A percentile compares a stretch with the other conserved stretches of the same genome.
Evolutionary conservation across 1,140 invertebrate species (phyloP).

Genomic region (Zophobas atratus): DNA sequence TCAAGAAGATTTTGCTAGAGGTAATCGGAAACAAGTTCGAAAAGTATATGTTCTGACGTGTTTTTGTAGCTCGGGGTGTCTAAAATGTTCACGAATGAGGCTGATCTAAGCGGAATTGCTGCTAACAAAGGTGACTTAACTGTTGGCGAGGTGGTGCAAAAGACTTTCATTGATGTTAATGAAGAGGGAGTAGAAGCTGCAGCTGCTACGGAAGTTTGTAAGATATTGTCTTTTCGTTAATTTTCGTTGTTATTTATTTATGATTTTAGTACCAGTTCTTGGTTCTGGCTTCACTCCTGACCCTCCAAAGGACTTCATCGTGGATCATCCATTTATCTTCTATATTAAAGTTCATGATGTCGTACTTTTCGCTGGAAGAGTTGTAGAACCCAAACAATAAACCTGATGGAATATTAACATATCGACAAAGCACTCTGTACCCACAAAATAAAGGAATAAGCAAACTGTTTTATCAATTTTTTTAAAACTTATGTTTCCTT

Average conservation of each 20-base stretch:
- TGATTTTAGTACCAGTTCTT: background rate
- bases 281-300: background rate
- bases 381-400: no score
- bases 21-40: slow-evolving; percentile 55
- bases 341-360: background rate
- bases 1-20: slow-evolving; percentile 63
- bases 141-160: slow-evolving; percentile 70
- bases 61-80: slow-evolving; percentile 69
- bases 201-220: slow-evolving; percentile 69
- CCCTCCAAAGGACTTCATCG: background rate
- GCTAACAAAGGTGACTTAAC: slow-evolving; percentile 44
- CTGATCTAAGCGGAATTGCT: slow-evolving; percentile 72
- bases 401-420: no score
- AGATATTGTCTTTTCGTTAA: background rate
- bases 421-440: no score
- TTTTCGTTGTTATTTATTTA: background rate
- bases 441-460: no score
- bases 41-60: slow-evolving; percentile 8
- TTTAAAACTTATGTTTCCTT: background rate
- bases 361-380: background rate
- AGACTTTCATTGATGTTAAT: slow-evolving; percentile 77
- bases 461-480: no score
- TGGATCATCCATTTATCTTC: background rate
- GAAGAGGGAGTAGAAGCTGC: slow-evolving; percentile 81
- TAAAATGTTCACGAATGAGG: slow-evolving; percentile 68